Percentiles rank a stretch among this genome's conserved stretches.
Evolutionary conservation across 1,140 invertebrate genomes (phyloP).

Genomic region (Drosophila fuyamai): DNA sequence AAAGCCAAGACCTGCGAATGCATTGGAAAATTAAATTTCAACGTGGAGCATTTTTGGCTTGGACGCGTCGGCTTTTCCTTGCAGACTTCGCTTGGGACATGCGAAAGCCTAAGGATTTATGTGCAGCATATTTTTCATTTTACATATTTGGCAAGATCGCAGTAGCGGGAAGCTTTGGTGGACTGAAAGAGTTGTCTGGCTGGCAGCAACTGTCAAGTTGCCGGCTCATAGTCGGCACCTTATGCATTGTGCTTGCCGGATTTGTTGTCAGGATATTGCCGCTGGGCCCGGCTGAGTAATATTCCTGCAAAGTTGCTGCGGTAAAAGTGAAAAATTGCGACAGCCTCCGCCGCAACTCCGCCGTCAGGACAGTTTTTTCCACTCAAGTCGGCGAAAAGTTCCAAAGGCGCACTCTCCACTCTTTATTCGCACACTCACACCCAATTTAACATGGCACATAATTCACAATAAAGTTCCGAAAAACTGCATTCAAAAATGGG

Average conservation of each 20-base stretch:
- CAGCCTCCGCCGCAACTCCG: conserved; percentile 21
- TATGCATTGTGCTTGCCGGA: conserved; percentile 66
- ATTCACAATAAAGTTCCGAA: conserved; percentile 41
- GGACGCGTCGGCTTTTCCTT: conserved; percentile 29
- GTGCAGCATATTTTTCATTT: conserved; percentile 78
- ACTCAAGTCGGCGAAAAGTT: conserved; percentile 50
- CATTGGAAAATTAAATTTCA: conserved; percentile 65
- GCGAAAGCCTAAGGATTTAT: conserved; percentile 73
- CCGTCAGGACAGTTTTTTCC: conserved; percentile 37
- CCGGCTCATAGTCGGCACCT: conserved; percentile 73
- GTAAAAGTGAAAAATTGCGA: conserved; percentile 81
- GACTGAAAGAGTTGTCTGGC: conserved; percentile 48
- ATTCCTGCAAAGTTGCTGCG: conserved; percentile 79
- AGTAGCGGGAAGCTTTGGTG: conserved; percentile 2
- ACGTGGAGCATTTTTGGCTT: conserved; percentile 15
- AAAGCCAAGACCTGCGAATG: conserved; percentile 44
- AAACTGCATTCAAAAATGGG: conserved; percentile 47
- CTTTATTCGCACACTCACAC: conserved; percentile 51
- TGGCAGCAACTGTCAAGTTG: conserved; percentile 69
- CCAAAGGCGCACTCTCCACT: conserved; percentile 37
- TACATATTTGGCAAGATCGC: conserved; percentile 40
- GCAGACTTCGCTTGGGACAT: conserved; percentile 32
- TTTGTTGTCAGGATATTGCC: conserved; percentile 80
- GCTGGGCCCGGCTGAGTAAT: conserved; percentile 65
- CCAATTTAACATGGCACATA: conserved; percentile 68